Percentiles rank a stretch among this genome's conserved stretches.
Evolutionary conservation across 2,797 vertebrate genomes (phyloP).

Genomic region (Hafferia zeledoni): DNA sequence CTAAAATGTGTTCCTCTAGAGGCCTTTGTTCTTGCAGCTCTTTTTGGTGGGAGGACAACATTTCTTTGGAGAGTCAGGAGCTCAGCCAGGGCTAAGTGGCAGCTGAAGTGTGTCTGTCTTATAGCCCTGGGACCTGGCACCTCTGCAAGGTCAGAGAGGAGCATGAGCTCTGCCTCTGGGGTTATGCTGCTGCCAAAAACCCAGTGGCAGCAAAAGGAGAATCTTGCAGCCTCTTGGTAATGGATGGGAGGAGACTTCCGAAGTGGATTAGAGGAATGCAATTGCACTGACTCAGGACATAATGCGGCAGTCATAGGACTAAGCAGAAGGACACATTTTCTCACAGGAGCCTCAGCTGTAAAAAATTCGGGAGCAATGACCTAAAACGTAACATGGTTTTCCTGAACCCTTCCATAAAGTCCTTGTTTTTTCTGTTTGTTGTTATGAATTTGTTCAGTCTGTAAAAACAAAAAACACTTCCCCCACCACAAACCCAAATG

Average conservation of each 20-base stretch:
- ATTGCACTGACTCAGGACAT: background rate
- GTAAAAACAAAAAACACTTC: background rate
- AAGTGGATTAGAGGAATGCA: background rate
- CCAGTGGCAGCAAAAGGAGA: background rate
- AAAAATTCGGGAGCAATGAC: background rate
- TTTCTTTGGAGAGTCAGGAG: background rate
- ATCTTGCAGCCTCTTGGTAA: background rate
- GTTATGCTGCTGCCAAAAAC: background rate
- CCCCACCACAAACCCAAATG: background rate
- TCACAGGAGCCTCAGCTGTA: background rate
- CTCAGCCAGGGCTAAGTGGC: background rate
- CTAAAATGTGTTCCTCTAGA: background rate
- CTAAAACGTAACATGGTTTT: background rate
- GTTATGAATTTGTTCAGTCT: background rate
- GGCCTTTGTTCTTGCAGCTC: background rate
- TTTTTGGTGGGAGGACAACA: background rate
- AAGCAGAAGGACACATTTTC: background rate
- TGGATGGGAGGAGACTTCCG: background rate
- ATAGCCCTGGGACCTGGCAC: background rate
- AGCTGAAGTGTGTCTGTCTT: background rate
- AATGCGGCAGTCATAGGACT: background rate
- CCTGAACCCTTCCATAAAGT: background rate
- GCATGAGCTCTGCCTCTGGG: background rate
- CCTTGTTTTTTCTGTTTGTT: background rate
- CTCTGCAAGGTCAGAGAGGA: background rate